phyloP scores from a whole-genome alignment of 2,888 invertebrate species.

The Rhorus exstirpatorius region DNA sequence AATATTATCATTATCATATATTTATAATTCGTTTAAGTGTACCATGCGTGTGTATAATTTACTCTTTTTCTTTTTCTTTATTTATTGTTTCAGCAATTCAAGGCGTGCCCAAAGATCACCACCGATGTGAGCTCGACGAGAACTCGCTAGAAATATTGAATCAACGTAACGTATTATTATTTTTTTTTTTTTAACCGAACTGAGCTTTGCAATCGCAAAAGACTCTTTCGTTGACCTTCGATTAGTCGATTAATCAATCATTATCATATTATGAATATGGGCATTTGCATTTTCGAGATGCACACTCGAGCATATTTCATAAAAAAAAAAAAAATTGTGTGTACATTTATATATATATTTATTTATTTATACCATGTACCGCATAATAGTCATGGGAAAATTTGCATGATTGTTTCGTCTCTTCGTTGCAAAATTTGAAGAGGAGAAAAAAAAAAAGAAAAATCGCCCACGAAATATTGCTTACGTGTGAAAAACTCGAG shows the following conservation, averaged over 20 bases:
- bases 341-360: slow-evolving; percentile 46
- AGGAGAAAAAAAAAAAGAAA: slow-evolving; percentile 13
- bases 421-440: slow-evolving; percentile 24
- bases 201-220: slow-evolving; percentile 54
- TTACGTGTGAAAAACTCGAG: slow-evolving; percentile 84
- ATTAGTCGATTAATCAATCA: slow-evolving; percentile 75
- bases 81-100: slow-evolving; percentile 55
- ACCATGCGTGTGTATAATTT: slow-evolving; percentile 75
- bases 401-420: slow-evolving; percentile 7
- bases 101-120: slow-evolving; percentile 5
- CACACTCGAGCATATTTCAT: slow-evolving; percentile 39
- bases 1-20: too few species aligned
- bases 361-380: slow-evolving; percentile 49
- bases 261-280: slow-evolving; percentile 53
- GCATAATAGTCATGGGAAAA: slow-evolving; percentile 31
- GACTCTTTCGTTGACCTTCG: slow-evolving; percentile 62
- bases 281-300: slow-evolving; percentile 63
- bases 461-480: slow-evolving; percentile 71
- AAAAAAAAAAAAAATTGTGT: slow-evolving; percentile 63
- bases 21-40: slow-evolving; percentile 19
- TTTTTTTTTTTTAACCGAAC: slow-evolving; percentile 45
- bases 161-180: not conserved
- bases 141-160: slow-evolving; percentile 24
- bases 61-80: slow-evolving; percentile 69
- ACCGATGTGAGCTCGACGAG: slow-evolving; percentile 32